phyloP scores from a whole-genome alignment of 2,113 vertebrate genomes.

The Oryzias javanicus region DNA sequence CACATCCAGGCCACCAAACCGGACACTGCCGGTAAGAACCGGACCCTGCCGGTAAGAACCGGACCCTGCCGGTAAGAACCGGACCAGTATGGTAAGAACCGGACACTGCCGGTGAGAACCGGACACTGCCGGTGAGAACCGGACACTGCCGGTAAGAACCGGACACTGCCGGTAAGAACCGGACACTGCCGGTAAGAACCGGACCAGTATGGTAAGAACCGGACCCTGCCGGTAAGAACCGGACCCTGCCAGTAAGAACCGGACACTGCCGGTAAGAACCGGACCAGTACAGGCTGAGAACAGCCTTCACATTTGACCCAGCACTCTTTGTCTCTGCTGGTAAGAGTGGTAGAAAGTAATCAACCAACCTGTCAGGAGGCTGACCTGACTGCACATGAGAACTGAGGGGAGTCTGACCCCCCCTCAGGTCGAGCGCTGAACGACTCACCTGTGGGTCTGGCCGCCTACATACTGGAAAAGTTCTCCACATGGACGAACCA shows the following conservation, averaged over 20 bases:
- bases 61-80: constrained; percentile 73
- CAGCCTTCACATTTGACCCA: too few relatives aligned
- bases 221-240: constrained; percentile 82
- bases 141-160: constrained; percentile 58
- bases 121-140: constrained; percentile 82
- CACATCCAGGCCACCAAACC: constrained; percentile 91
- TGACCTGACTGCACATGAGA: too few relatives aligned
- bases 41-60: too few relatives aligned
- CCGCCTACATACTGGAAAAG: constrained; percentile 89
- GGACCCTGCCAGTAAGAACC: too few relatives aligned
- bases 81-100: too few relatives aligned
- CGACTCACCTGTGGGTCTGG: constrained; percentile 86
- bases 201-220: constrained; percentile 80
- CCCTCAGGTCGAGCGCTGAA: constrained; percentile 82
- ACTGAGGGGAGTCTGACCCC: too few relatives aligned
- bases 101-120: constrained; percentile 42
- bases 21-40: constrained; percentile 82
- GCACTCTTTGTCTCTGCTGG: too few relatives aligned
- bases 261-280: constrained; percentile 73
- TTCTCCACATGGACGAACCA: constrained; percentile 86
- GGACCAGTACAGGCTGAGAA: too few relatives aligned
- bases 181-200: constrained; percentile 59
- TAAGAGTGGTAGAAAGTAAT: too few relatives aligned
- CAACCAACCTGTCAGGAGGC: too few relatives aligned
- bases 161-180: constrained; percentile 82